A percentile compares a stretch with the other conserved stretches of the same genome.
Evolutionary conservation across 2,888 invertebrate species (phyloP).

Genomic region (Steinernema carpocapsae): DNA sequence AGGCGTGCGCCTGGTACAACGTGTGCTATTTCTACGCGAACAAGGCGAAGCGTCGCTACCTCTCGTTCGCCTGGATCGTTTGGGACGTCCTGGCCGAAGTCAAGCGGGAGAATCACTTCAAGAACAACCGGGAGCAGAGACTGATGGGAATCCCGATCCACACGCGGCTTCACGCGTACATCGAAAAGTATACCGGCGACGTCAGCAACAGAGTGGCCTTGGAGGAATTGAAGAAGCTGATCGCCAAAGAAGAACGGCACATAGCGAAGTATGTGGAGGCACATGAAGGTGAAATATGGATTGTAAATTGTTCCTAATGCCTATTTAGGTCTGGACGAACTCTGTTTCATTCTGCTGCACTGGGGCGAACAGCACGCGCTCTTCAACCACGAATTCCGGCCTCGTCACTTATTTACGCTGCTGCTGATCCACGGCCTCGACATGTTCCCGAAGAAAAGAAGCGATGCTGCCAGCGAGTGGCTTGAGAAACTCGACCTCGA

Average conservation of each 20-base stretch:
- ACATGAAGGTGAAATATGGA: background rate
- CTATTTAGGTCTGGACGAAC: background rate
- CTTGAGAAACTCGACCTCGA: background rate
- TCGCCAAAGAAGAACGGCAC: background rate
- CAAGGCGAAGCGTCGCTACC: background rate
- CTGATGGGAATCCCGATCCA: background rate
- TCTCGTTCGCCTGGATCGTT: background rate
- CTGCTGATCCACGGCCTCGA: conserved; percentile 16
- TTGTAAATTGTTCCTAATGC: background rate
- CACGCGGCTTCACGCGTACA: background rate
- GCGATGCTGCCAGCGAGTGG: conserved; percentile 6
- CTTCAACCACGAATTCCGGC: background rate
- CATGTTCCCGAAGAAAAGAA: background rate
- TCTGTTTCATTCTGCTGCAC: background rate
- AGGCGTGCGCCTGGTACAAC: conserved; percentile 56
- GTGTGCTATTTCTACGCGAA: background rate
- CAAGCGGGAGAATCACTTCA: too few species aligned
- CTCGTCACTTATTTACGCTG: background rate
- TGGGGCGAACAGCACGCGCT: conserved; percentile 10
- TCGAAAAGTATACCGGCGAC: background rate
- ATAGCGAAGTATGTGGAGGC: background rate
- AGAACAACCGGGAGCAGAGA: background rate
- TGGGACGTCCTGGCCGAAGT: conserved; percentile 3
- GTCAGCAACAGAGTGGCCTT: background rate
- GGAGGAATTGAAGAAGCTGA: background rate